Percentiles rank a stretch among this genome's conserved stretches.
phyloP scores from a whole-genome alignment of 2,113 vertebrate species.

The Holacanthus passer region DNA sequence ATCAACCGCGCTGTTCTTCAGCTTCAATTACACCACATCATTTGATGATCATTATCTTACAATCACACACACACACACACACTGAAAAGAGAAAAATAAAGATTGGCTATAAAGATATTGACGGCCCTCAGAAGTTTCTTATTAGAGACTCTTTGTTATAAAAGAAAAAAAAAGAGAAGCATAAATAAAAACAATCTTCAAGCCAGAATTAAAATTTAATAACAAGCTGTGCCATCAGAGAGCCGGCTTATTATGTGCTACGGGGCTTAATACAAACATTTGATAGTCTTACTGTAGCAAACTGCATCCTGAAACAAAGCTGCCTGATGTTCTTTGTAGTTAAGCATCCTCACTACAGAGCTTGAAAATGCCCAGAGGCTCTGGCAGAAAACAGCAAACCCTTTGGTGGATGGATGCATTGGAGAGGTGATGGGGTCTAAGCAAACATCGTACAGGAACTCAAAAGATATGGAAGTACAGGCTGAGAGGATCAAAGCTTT shows the following conservation, averaged over 20 bases:
- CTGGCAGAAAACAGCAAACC: constrained; percentile 66
- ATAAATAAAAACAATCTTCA: constrained; percentile 68
- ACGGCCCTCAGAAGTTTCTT: constrained; percentile 47
- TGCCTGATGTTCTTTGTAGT: constrained; percentile 77
- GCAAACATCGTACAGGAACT: constrained; percentile 66
- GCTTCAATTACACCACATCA: constrained; percentile 56
- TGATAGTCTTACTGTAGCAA: constrained; percentile 67
- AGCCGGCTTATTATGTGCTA: constrained; percentile 58
- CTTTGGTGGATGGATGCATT: constrained; percentile 71
- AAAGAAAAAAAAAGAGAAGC: constrained; percentile 66
- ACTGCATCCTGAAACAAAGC: constrained; percentile 73
- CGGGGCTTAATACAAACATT: constrained; percentile 74
- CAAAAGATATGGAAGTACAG: constrained; percentile 71
- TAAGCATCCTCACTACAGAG: constrained; percentile 69
- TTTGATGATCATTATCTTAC: constrained; percentile 63
- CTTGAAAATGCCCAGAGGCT: constrained; percentile 68
- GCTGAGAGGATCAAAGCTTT: constrained; percentile 77
- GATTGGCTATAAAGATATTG: constrained; percentile 37
- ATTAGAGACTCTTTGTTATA: constrained; percentile 51
- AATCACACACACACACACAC: constrained; percentile 47
- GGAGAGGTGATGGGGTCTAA: constrained; percentile 76
- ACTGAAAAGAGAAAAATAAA: constrained; percentile 11
- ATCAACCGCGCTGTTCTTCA: constrained; percentile 45
- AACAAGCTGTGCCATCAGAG: constrained; percentile 57
- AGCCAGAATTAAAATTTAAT: constrained; percentile 68